Conservation (phyloP, 2,797 vertebrate species). For the Kryptolebias ocellatus region DNA sequence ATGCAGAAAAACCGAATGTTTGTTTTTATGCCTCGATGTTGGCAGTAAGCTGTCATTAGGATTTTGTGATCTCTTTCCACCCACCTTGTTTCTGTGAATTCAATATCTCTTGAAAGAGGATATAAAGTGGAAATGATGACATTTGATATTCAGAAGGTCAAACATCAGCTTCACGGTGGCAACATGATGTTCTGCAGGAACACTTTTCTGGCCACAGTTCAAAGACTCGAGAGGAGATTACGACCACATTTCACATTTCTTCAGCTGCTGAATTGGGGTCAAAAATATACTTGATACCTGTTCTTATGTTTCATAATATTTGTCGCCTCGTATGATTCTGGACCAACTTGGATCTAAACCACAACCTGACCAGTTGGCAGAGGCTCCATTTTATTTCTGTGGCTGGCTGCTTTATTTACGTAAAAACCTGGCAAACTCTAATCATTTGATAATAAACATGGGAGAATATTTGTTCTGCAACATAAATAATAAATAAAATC, state of each 20-base stretch:
- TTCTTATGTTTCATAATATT: background rate
- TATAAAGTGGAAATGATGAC: background rate
- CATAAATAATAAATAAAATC: conserved; percentile 8
- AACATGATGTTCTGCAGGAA: background rate
- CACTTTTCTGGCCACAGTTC: background rate
- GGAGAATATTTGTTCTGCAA: conserved; percentile 13
- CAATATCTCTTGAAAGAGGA: background rate
- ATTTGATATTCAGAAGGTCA: conserved; percentile 11
- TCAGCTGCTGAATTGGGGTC: background rate
- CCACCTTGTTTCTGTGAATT: background rate
- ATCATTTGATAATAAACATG: conserved; percentile 45
- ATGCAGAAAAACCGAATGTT: background rate
- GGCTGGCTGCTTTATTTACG: conserved; percentile 46
- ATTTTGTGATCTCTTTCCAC: background rate
- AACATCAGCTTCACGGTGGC: background rate
- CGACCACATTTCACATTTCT: background rate
- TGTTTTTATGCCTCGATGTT: background rate
- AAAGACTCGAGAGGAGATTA: background rate
- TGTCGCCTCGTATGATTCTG: background rate
- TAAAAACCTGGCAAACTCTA: conserved; percentile 27
- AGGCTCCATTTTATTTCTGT: background rate
- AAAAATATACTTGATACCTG: background rate
- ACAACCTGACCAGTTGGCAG: background rate
- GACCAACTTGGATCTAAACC: background rate
- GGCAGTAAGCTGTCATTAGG: background rate